Base-by-base conservation (phyloP, 2,888 invertebrate genomes). In the Phasia obesa region DNA sequence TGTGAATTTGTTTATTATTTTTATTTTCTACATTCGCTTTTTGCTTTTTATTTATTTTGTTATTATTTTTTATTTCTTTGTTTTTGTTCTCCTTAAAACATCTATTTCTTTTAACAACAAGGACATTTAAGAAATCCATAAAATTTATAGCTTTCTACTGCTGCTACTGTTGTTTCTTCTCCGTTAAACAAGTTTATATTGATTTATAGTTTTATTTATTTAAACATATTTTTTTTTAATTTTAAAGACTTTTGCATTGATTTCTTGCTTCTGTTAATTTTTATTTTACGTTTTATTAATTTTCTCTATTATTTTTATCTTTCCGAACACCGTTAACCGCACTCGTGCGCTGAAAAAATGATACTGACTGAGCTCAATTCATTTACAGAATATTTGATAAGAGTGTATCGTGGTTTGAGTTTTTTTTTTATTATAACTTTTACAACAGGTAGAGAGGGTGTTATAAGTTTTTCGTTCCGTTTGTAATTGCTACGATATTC, bases 111-210 rank as follows among this genome's bases (percentile, higher is more conserved):
- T 31, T 55, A 65, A 44, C 42, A 70, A 76, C 85, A 85, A 85
- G 85, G 85, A 84, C 85, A 84, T 73, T 23, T 65, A 59, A 84
- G 75, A 73, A 84, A 84, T 84, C 71, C 78, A 84, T 84, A 81
- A 73, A 84, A 65, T 81, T n/a, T 60, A 59, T 47, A 19, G 60
- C 67, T 49, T 51, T 65, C 62, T 79, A 57, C 4, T 51, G 23
- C 35, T 53, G 15, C n/a, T 47, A 23, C 47, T 57, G 11, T 25
- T 49, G n/a, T 17, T 47, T 4, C 1, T 21, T 44, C 17, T 55
- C 0, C 15, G 42, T 57, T 15, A 11, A 71, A 27, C 15, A 49
- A 51, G 57, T 59, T 47, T 4, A 17, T 17, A 7, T 42, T n/a
- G 0, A 4, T 44, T 77, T 44, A 31, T 38, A 42, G 53, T 23